Evolutionary conservation across 1,140 invertebrate genomes (phyloP).

Genomic region (Dreissena polymorpha): DNA sequence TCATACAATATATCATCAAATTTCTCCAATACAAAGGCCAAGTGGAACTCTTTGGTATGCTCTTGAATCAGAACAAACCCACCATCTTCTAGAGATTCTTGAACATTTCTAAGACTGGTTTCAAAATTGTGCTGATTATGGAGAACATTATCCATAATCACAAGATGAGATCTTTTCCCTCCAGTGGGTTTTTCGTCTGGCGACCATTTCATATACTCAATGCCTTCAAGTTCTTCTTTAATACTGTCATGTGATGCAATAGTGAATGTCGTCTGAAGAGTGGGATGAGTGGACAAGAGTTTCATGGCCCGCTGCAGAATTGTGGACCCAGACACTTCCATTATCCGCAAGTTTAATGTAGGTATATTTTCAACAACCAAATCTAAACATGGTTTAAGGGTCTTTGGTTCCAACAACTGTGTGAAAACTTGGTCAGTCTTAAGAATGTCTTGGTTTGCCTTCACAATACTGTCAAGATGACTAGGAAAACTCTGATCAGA

Average conservation of each 20-base stretch:
- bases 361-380: slow-evolving; percentile 89
- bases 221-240: slow-evolving; percentile 69
- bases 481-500: slow-evolving; percentile 57
- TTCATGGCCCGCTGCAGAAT: slow-evolving; percentile 69
- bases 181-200: slow-evolving; percentile 52
- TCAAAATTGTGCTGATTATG: slow-evolving; percentile 75
- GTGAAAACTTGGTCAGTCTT: slow-evolving; percentile 64
- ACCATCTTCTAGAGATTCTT: slow-evolving; percentile 84
- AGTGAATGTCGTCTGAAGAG: slow-evolving; percentile 78
- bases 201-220: slow-evolving; percentile 72
- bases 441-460: slow-evolving; percentile 52
- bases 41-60: slow-evolving; percentile 81
- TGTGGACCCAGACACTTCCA: slow-evolving; percentile 83
- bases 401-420: slow-evolving; percentile 45
- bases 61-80: slow-evolving; percentile 91
- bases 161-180: slow-evolving; percentile 72
- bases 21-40: slow-evolving; percentile 62
- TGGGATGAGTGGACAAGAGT: slow-evolving; percentile 75
- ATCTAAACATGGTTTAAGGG: slow-evolving; percentile 80
- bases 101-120: slow-evolving; percentile 78
- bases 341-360: slow-evolving; percentile 87
- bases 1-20: slow-evolving; percentile 44
- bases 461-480: slow-evolving; percentile 47
- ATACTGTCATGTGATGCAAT: slow-evolving; percentile 68
- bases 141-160: slow-evolving; percentile 77